phyloP scores from a whole-genome alignment of 2,888 invertebrate genomes.

The Drosophila helvetica region DNA sequence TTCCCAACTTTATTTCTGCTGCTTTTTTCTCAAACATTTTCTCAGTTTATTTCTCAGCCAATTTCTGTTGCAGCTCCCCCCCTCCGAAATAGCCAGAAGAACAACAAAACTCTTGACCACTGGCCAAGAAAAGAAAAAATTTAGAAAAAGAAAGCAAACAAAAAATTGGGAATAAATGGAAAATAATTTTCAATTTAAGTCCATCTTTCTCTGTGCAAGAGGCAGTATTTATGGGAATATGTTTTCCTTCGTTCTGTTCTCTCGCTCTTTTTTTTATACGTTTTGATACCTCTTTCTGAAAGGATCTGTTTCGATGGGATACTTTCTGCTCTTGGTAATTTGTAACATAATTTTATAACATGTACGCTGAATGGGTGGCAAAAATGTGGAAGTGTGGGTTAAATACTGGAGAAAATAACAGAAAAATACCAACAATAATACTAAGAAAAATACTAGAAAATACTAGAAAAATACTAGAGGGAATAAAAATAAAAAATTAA shows the following conservation, averaged over 20 bases:
- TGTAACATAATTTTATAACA: too few relatives aligned
- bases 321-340: too few relatives aligned
- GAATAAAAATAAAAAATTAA: too few relatives aligned
- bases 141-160: neutral
- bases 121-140: conserved; percentile 9
- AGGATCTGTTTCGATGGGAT: too few relatives aligned
- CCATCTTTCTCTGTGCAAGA: neutral
- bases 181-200: conserved; percentile 60
- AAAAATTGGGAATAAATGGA: conserved; percentile 46
- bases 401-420: too few relatives aligned
- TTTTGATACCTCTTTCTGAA: too few relatives aligned
- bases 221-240: neutral
- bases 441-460: too few relatives aligned
- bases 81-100: neutral
- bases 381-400: too few relatives aligned
- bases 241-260: neutral
- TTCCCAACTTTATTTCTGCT: conserved; percentile 6
- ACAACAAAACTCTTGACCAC: conserved; percentile 12
- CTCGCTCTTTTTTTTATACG: too few relatives aligned
- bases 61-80: neutral
- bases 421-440: too few relatives aligned
- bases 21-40: conserved; percentile 2
- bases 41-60: neutral
- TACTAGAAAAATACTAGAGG: too few relatives aligned
- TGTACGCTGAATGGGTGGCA: too few relatives aligned